phyloP scores from a whole-genome alignment of 2,888 invertebrate species.

The Helobdella robusta region DNA sequence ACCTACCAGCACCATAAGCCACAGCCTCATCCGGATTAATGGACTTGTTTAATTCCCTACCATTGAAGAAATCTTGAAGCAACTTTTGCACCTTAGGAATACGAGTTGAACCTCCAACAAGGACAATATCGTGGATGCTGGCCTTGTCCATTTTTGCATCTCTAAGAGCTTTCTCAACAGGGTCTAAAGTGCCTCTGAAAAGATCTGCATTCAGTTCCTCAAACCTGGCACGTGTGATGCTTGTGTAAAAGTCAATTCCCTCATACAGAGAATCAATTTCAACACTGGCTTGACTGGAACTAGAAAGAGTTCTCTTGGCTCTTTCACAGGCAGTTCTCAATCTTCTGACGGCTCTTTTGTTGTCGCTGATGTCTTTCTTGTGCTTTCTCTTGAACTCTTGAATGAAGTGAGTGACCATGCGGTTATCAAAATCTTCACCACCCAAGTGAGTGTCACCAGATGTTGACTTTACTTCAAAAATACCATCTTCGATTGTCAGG shows the following conservation, averaged over 20 bases:
- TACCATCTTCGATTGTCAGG: conserved; percentile 83
- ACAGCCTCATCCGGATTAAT: conserved; percentile 50
- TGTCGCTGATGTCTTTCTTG: conserved; percentile 52
- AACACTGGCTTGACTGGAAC: conserved; percentile 56
- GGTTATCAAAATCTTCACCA: conserved; percentile 64
- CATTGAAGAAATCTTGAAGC: conserved; percentile 59
- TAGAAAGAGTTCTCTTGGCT: conserved; percentile 58
- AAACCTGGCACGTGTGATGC: conserved; percentile 86
- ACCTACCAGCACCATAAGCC: conserved; percentile 34
- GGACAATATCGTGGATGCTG: conserved; percentile 65
- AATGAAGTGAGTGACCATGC: conserved; percentile 49
- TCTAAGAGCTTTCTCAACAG: conserved; percentile 86
- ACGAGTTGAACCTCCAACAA: conserved; percentile 83
- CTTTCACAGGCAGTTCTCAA: conserved; percentile 77
- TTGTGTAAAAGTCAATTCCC: conserved; percentile 90
- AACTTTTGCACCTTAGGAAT: conserved; percentile 96
- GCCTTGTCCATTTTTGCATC: conserved; percentile 77
- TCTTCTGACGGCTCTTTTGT: conserved; percentile 81
- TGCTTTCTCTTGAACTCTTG: conserved; percentile 48
- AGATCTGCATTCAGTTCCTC: conserved; percentile 92
- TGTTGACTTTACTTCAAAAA: conserved; percentile 88
- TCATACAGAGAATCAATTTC: conserved; percentile 91
- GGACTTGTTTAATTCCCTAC: conserved; percentile 50
- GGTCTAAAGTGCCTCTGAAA: conserved; percentile 89
- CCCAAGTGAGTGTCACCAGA: conserved; percentile 89